Conservation (phyloP, 37 sponge, comb jelly and placozoan genomes). For the Oopsacas minuta region DNA sequence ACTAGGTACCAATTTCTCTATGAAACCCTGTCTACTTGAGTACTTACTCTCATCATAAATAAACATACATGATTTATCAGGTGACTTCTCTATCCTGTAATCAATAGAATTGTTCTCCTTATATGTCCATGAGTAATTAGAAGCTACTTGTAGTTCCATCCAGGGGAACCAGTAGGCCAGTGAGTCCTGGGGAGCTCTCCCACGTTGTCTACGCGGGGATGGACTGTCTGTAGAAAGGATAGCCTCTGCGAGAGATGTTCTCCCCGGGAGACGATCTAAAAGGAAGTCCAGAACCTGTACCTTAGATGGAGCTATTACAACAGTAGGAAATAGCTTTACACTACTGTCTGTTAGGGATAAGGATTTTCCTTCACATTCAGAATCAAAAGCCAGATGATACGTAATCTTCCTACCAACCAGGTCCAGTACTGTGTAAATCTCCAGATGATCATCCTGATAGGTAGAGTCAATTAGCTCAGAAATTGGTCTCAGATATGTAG, state of each 20-base stretch:
- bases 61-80: not conserved
- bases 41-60: not conserved
- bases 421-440: slow-evolving; percentile 5
- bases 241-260: slow-evolving; percentile 22
- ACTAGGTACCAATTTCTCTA: not conserved
- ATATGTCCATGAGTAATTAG: slow-evolving; percentile 6
- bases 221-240: slow-evolving; percentile 12
- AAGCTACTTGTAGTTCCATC: slow-evolving; percentile 26
- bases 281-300: slow-evolving; percentile 24
- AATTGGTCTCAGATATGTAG: not conserved
- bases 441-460: not conserved
- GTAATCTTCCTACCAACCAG: not conserved
- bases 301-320: slow-evolving; percentile 30
- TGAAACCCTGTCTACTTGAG: not conserved
- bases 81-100: not conserved
- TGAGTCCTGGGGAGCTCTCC: slow-evolving; percentile 23
- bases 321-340: slow-evolving; percentile 45
- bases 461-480: not conserved
- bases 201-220: not conserved
- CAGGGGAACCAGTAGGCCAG: slow-evolving; percentile 7
- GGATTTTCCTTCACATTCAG: not conserved
- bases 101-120: not conserved
- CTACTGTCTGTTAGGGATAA: not conserved
- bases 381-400: not conserved
- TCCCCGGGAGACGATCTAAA: slow-evolving; percentile 24